Conservation (phyloP, 2,888 invertebrate genomes). For the Brachypalpus laphriformis region DNA sequence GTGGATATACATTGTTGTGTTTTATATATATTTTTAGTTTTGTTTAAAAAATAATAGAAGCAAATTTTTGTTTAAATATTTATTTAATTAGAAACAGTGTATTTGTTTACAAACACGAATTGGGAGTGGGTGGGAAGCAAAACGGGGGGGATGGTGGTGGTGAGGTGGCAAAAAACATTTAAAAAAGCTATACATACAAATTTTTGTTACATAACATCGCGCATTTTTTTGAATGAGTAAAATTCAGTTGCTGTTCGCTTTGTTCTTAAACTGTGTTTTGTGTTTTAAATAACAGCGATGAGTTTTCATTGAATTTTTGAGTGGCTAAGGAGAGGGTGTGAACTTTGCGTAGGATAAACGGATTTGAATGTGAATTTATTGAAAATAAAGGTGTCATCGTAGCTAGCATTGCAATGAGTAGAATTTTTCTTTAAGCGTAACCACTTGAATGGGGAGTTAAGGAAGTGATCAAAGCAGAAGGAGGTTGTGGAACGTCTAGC, state of each 20-base stretch:
- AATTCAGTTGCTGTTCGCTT: background rate
- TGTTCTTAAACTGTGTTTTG: slow-evolving; percentile 1
- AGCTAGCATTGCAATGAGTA: background rate
- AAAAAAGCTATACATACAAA: slow-evolving; percentile 15
- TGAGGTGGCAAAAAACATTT: slow-evolving; percentile 20
- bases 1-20: slow-evolving; percentile 48
- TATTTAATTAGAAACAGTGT: slow-evolving; percentile 19
- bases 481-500: too few species aligned
- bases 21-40: slow-evolving; percentile 18
- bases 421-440: too few species aligned
- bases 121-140: slow-evolving; percentile 8
- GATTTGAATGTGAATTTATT: background rate
- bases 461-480: too few species aligned
- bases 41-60: background rate
- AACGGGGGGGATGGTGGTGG: background rate
- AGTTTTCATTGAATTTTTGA: background rate
- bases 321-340: background rate
- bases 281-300: background rate
- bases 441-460: too few species aligned
- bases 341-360: background rate
- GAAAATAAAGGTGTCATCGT: background rate
- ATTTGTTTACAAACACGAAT: slow-evolving; percentile 30
- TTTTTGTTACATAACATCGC: slow-evolving; percentile 23
- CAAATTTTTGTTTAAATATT: slow-evolving; percentile 15
- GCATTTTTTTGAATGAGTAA: background rate